Percentiles rank a stretch among this genome's conserved stretches.
These are phyloP conservation scores for Agelastica alni DNA, from an alignment of 2,888 invertebrate species.

Conservation along the genomic window DNA sequence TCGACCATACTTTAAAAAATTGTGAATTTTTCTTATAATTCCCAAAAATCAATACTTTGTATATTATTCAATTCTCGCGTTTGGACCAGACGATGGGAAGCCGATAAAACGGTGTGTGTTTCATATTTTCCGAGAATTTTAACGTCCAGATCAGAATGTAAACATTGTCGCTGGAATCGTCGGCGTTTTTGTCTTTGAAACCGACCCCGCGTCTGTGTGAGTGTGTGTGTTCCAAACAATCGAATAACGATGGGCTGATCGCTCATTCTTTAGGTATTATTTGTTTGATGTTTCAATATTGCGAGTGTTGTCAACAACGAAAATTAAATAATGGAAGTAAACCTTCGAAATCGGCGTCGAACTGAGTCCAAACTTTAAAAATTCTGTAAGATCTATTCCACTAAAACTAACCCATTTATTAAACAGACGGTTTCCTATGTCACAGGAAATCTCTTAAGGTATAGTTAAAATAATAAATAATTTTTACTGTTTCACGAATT, in stretches of 20 bases:
- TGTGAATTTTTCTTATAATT: neutral
- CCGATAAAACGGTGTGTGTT: slow-evolving; percentile 19
- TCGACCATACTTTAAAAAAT: neutral
- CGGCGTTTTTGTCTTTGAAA: slow-evolving; percentile 20
- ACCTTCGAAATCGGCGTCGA: neutral
- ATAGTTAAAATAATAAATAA: no score
- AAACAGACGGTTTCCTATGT: no score
- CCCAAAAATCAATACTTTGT: neutral
- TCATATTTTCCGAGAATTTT: slow-evolving; percentile 24
- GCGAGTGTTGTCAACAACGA: slow-evolving; percentile 17
- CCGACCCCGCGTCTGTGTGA: slow-evolving; percentile 1
- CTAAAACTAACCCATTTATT: no score
- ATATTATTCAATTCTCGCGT: slow-evolving; percentile 8
- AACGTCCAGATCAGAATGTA: slow-evolving; percentile 29
- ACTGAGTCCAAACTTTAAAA: no score
- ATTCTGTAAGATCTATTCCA: no score
- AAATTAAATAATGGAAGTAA: slow-evolving; percentile 1
- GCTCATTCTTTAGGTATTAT: slow-evolving; percentile 11
- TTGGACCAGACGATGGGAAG: slow-evolving; percentile 10
- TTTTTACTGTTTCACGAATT: no score
- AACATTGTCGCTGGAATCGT: slow-evolving; percentile 15
- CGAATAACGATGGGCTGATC: slow-evolving; percentile 15
- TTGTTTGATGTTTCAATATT: slow-evolving; percentile 35
- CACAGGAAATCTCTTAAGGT: no score
- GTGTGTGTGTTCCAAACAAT: slow-evolving; percentile 26